Evolutionary conservation across 2,113 vertebrate genomes (phyloP).

Genomic region (Mungos mungo): DNA sequence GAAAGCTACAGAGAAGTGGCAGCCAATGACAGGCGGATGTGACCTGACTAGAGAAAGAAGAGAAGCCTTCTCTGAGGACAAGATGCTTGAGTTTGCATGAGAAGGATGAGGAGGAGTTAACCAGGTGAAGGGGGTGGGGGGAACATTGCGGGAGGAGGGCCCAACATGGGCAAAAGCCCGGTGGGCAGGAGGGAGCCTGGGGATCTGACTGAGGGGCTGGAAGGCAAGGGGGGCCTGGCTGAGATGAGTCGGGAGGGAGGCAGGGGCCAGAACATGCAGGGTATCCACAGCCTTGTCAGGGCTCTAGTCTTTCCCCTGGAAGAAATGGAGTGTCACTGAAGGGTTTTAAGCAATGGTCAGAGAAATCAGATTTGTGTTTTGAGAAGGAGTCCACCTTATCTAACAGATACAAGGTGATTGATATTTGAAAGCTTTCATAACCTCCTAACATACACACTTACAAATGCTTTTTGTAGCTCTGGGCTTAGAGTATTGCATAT

Average conservation of each 20-base stretch:
- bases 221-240: background rate
- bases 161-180: background rate
- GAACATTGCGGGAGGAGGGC: background rate
- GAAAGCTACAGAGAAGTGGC: background rate
- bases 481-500: background rate
- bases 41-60: background rate
- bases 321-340: background rate
- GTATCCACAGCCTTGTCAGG: too few relatives aligned
- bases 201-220: background rate
- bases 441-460: background rate
- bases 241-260: background rate
- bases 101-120: background rate
- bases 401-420: background rate
- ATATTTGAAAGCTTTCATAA: background rate
- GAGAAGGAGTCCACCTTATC: background rate
- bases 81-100: background rate
- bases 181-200: fast-evolving
- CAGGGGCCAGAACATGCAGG: background rate
- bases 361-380: background rate
- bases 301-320: background rate
- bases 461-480: background rate
- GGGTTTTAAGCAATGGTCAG: background rate
- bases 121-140: background rate
- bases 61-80: background rate
- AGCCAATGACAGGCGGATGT: background rate